Conservation (phyloP, 2,888 invertebrate genomes). For the Drosophila formosana region DNA sequence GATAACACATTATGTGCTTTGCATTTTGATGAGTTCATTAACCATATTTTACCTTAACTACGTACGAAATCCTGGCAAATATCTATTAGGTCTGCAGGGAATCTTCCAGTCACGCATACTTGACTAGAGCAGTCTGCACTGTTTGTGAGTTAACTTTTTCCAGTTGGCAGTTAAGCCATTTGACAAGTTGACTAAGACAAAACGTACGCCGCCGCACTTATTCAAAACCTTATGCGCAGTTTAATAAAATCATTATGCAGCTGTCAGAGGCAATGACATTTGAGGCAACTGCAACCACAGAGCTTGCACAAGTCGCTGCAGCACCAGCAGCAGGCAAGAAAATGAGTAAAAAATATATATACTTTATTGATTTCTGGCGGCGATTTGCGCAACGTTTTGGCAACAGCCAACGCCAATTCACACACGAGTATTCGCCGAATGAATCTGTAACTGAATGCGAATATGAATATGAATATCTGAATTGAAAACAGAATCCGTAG, state of each 20-base stretch:
- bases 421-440: constrained; percentile 38
- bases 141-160: constrained; percentile 14
- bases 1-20: not conserved
- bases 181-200: constrained; percentile 65
- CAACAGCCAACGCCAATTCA: constrained; percentile 48
- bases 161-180: constrained; percentile 57
- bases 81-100: constrained; percentile 12
- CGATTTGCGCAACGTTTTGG: constrained; percentile 62
- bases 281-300: constrained; percentile 55
- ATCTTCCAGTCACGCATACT: not conserved
- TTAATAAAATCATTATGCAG: constrained; percentile 77
- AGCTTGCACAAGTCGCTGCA: constrained; percentile 47
- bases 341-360: constrained; percentile 23
- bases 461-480: constrained; percentile 31
- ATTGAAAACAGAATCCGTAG: constrained; percentile 40
- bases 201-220: constrained; percentile 64
- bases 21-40: not conserved
- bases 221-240: constrained; percentile 68
- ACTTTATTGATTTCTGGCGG: constrained; percentile 74
- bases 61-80: too few relatives aligned
- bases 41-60: not conserved
- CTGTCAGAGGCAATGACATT: constrained; percentile 70
- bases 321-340: constrained; percentile 22
- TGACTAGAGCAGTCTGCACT: constrained; percentile 33
- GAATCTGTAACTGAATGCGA: constrained; percentile 39